Conservation (phyloP, 2,797 vertebrate species). For the Meda fulgida region DNA sequence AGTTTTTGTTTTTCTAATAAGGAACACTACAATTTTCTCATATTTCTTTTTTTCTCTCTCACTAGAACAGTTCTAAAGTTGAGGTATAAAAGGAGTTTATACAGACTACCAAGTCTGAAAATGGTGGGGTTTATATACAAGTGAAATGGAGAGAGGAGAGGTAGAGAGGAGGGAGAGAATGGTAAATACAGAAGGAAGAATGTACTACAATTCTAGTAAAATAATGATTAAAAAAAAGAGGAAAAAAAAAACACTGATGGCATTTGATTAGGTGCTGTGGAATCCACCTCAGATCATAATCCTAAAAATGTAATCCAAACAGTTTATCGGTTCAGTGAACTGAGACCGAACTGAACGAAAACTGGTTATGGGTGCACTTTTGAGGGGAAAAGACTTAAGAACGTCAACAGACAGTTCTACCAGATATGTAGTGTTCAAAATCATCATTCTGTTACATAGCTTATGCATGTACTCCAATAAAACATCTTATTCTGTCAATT, state of each 20-base stretch:
- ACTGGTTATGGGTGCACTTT: neutral
- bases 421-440: conserved; percentile 8
- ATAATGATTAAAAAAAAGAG: conserved; percentile 64
- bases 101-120: conserved; percentile 85
- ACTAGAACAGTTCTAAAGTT: conserved; percentile 90
- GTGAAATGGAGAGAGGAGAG: conserved; percentile 84
- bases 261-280: conserved; percentile 73
- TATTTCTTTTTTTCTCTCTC: conserved; percentile 82
- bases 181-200: conserved; percentile 79
- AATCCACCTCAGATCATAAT: conserved; percentile 53
- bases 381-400: neutral
- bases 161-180: conserved; percentile 71
- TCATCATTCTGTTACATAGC: neutral
- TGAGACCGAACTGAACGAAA: too few species aligned
- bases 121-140: conserved; percentile 86
- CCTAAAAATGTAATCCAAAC: neutral
- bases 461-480: neutral
- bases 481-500: neutral
- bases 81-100: conserved; percentile 89
- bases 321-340: too few species aligned
- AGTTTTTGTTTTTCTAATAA: conserved; percentile 83
- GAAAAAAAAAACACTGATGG: conserved; percentile 42
- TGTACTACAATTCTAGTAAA: conserved; percentile 81
- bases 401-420: neutral
- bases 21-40: conserved; percentile 87